phyloP scores from a whole-genome alignment of 2,113 vertebrate species.

The Cheirogaleus medius region DNA sequence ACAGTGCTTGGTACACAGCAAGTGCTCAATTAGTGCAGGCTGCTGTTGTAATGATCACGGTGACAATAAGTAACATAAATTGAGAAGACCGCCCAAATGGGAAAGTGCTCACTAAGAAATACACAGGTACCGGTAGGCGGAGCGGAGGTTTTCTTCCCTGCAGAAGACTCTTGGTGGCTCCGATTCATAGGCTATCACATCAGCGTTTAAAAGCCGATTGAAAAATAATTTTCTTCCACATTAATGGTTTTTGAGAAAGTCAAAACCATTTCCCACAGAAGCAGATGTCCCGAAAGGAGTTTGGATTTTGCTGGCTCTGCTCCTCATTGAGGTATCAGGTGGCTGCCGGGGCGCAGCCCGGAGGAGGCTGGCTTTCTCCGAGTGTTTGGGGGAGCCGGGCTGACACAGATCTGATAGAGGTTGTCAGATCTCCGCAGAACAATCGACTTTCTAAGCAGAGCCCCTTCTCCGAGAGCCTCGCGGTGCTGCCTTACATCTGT shows the following conservation, averaged over 20 bases:
- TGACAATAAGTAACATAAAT: not conserved
- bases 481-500: slow-evolving; percentile 77
- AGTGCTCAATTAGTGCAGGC: not conserved
- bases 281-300: slow-evolving; percentile 58
- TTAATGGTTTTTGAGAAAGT: slow-evolving; percentile 55
- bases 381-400: slow-evolving; percentile 55
- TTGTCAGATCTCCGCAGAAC: slow-evolving; percentile 77
- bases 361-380: slow-evolving; percentile 67
- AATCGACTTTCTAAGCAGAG: slow-evolving; percentile 79
- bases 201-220: slow-evolving; percentile 28
- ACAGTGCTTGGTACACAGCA: not conserved
- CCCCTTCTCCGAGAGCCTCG: slow-evolving; percentile 64
- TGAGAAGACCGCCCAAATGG: not conserved
- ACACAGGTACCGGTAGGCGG: not conserved
- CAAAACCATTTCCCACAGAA: slow-evolving; percentile 66
- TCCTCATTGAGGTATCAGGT: slow-evolving; percentile 76
- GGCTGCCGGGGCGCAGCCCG: slow-evolving; percentile 45
- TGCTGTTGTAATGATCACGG: not conserved
- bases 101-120: not conserved
- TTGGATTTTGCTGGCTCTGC: slow-evolving; percentile 57
- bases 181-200: not conserved
- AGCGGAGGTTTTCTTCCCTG: not conserved
- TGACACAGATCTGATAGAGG: slow-evolving; percentile 76
- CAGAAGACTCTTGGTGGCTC: not conserved
- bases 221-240: slow-evolving; percentile 57